These are phyloP conservation scores for Yponomeuta plumbellus DNA, from an alignment of 2,888 invertebrate species.

Conservation along the genomic window DNA sequence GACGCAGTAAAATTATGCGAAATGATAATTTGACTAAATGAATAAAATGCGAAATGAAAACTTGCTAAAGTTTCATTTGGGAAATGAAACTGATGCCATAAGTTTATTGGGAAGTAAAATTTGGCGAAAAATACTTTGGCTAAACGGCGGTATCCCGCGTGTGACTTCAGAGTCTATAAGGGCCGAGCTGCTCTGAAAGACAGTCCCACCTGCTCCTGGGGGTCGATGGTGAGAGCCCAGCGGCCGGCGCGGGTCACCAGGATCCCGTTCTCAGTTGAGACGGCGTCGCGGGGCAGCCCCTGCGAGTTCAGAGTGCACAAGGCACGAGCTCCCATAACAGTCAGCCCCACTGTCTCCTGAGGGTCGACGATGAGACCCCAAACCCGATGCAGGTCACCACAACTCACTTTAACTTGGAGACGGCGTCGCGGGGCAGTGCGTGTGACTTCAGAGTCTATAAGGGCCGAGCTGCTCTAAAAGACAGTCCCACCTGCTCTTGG, in stretches of 20 bases:
- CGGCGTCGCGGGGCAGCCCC: conserved; percentile 89
- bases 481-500: conserved; percentile 87
- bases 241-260: conserved; percentile 88
- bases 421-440: conserved; percentile 90
- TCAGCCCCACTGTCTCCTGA: conserved; percentile 68
- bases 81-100: too few relatives aligned
- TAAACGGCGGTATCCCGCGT: too few relatives aligned
- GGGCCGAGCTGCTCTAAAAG: not conserved
- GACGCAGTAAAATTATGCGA: too few relatives aligned
- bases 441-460: conserved; percentile 92
- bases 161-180: conserved; percentile 87
- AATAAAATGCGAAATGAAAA: too few relatives aligned
- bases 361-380: conserved; percentile 97
- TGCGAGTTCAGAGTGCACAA: conserved; percentile 79
- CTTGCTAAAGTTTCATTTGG: too few relatives aligned
- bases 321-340: too few relatives aligned
- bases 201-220: conserved; percentile 76
- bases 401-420: conserved; percentile 95
- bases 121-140: too few relatives aligned
- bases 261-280: conserved; percentile 95
- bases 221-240: conserved; percentile 96
- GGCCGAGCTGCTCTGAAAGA: too few relatives aligned
- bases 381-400: conserved; percentile 86
- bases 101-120: too few relatives aligned
- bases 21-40: too few relatives aligned